Evolutionary conservation across 2,113 vertebrate species (phyloP), one percentile per base, ranked within the genome.

Genomic region (Sialia sialis): DNA sequence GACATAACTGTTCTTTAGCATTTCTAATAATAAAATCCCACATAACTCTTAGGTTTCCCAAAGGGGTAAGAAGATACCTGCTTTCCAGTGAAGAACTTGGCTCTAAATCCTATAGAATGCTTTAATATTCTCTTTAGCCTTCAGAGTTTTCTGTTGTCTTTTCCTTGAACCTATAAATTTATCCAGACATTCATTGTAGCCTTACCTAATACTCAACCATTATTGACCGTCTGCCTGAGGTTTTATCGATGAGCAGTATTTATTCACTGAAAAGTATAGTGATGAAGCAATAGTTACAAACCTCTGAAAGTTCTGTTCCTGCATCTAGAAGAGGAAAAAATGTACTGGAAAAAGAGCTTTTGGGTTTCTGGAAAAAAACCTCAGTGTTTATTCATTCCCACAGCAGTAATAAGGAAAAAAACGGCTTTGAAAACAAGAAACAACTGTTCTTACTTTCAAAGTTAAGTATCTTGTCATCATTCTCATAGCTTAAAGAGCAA

Each of bases 141-240:
- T 63, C 27, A 63, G 79, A 92, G 14, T 67, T 83, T 92, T 73
- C 44, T 86, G 7, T 73, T 83, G 21, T 86, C 59, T 89, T 87
- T 75, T 70, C 32, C 51, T 88, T 34, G 29, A 23, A 46, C 21
- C 56, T 55, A 75, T 92, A 93, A 51, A 93, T 91, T 89, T 87
- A 81, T 63, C 13, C 82, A 90, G 68, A 64, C n/a, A 48, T 75
- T 81, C 10, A 3, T 25, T 72, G 60, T 67, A 92, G 79, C 41
- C 76, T 89, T 86, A 90, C 68, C 76, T 89, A 84, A 75, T 94
- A 94, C 81, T 87, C 81, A 89, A 36, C 84, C 15, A 22, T 84
- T 94, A 84, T 92, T 84, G 96, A 95, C 30, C 0, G 1, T 62
- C 83, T 89, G 51, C 76, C 92, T 93, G 77, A 87, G 81, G 81